Evolutionary conservation across 35 echinoderm and acorn worm genomes (phyloP).

Genomic region (Holothuria glaberrima): DNA sequence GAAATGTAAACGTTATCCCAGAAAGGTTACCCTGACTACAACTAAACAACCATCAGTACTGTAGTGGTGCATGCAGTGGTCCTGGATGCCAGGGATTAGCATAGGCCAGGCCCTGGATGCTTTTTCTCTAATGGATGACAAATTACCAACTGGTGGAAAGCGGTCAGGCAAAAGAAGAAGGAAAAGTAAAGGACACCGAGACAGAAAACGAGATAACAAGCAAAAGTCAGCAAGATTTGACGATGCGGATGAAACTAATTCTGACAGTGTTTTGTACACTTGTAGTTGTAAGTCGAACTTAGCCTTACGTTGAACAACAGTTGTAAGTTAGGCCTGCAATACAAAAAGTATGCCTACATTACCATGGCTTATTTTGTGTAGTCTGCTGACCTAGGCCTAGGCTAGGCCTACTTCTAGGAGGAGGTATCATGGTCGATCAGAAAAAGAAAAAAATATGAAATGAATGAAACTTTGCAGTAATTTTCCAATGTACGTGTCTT

Average conservation of each 20-base stretch:
- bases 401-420: not conserved
- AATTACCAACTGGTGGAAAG: conserved; percentile 29
- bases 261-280: conserved; percentile 29
- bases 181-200: conserved; percentile 21
- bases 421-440: too few species aligned
- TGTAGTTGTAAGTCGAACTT: not conserved
- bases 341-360: not conserved
- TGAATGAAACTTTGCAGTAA: too few species aligned
- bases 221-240: not conserved
- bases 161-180: conserved; percentile 49
- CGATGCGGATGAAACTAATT: conserved; percentile 27
- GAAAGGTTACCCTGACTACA: too few species aligned
- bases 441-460: too few species aligned
- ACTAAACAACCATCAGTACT: too few species aligned
- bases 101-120: too few species aligned
- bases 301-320: not conserved
- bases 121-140: conserved; percentile 24
- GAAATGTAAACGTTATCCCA: too few species aligned
- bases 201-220: conserved; percentile 46
- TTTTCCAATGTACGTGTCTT: too few species aligned
- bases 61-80: too few species aligned
- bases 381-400: too few species aligned
- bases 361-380: too few species aligned
- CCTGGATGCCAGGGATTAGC: too few species aligned
- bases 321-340: not conserved